Percentiles rank a stretch among this genome's conserved stretches.
phyloP scores from a whole-genome alignment of 35 echinoderm and acorn worm species.

The Hemicentrotus pulcherrimus region DNA sequence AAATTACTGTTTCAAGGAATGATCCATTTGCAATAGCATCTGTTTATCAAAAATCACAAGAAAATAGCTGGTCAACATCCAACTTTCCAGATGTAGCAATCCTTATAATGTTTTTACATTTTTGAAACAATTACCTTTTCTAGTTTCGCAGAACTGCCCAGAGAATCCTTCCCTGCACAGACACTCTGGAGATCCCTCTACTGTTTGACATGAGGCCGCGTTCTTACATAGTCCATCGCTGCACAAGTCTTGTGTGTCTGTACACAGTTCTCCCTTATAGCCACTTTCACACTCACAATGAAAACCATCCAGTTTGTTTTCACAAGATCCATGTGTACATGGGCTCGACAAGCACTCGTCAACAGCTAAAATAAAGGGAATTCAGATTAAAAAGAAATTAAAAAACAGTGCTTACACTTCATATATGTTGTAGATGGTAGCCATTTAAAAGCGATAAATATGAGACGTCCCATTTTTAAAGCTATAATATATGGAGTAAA shows the following conservation, averaged over 20 bases:
- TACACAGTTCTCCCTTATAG: constrained; percentile 40
- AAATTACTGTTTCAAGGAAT: not conserved
- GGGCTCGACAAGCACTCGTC: constrained; percentile 47
- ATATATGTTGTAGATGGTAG: no score
- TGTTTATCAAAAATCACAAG: not conserved
- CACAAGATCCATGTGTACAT: constrained; percentile 38
- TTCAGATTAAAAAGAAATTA: no score
- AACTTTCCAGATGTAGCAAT: no score
- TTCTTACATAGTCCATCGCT: constrained; percentile 42
- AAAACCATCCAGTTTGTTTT: constrained; percentile 16
- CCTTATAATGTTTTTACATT: not conserved
- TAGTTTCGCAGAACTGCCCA: constrained; percentile 44
- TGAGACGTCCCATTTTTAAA: no score
- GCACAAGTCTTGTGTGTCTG: constrained; percentile 44
- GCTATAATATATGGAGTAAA: no score
- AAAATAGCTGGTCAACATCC: not conserved
- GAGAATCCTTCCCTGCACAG: constrained; percentile 40
- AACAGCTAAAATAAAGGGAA: not conserved
- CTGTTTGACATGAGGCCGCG: constrained; percentile 31
- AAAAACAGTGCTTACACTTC: no score
- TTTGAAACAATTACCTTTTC: constrained; percentile 17
- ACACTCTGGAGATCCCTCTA: not conserved
- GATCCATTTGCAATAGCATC: not conserved
- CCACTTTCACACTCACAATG: constrained; percentile 45
- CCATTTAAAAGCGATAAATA: no score